Evolutionary conservation across 2,113 vertebrate genomes (phyloP).

Genomic region (Coregonus clupeaformis): DNA sequence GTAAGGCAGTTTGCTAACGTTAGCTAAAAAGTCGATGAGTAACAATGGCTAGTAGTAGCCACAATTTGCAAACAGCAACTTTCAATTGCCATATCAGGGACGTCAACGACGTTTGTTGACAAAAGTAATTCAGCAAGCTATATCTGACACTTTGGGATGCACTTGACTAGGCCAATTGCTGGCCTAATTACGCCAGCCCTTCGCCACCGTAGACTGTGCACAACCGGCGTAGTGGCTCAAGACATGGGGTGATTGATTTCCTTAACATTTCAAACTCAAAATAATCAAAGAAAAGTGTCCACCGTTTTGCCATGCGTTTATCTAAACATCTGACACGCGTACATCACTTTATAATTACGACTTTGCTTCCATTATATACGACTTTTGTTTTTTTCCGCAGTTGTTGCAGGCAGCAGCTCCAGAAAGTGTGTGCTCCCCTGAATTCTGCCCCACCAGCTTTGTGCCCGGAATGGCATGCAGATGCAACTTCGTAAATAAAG

Average conservation of each 20-base stretch:
- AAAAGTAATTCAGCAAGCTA: neutral
- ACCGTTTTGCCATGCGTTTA: conserved; percentile 35
- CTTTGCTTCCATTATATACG: conserved; percentile 36
- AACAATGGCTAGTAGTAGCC: neutral
- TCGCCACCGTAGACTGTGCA: conserved; percentile 57
- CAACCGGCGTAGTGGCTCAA: conserved; percentile 48
- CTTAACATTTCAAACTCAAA: conserved; percentile 40
- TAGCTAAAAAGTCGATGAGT: neutral
- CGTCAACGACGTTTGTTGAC: conserved; percentile 1
- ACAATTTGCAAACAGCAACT: neutral
- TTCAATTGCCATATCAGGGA: neutral
- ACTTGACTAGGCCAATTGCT: conserved; percentile 12
- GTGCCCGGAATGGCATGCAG: neutral
- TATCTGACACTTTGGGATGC: neutral
- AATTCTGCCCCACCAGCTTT: conserved; percentile 51
- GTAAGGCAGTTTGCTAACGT: neutral
- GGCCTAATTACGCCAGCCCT: conserved; percentile 43
- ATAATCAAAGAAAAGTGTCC: conserved; percentile 38
- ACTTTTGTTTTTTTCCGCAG: conserved; percentile 57
- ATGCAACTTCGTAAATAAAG: neutral
- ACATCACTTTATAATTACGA: conserved; percentile 59
- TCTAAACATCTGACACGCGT: conserved; percentile 38
- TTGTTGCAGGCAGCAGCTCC: conserved; percentile 45
- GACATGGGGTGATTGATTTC: conserved; percentile 45
- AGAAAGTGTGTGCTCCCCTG: conserved; percentile 67